Conservation (phyloP, 2,888 invertebrate genomes). For the Pseudolycoriella hygida region DNA sequence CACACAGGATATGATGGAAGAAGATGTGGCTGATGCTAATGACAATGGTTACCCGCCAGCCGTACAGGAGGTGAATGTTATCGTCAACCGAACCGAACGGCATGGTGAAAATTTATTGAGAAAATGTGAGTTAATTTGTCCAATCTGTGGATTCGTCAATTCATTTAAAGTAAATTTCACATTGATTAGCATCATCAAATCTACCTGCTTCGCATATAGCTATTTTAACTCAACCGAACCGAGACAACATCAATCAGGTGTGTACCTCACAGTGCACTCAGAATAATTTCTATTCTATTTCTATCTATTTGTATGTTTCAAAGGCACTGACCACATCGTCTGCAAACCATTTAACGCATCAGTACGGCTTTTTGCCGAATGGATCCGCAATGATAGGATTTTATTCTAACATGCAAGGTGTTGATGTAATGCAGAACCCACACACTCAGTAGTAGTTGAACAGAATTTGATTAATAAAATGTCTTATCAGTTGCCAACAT, state of each 20-base stretch:
- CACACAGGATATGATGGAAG: neutral
- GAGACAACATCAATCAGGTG: neutral
- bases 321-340: too few relatives aligned
- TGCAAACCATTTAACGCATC: neutral
- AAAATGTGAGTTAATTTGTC: too few relatives aligned
- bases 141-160: too few relatives aligned
- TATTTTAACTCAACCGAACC: neutral
- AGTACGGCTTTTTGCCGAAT: neutral
- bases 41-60: too few relatives aligned
- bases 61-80: neutral
- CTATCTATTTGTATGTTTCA: too few relatives aligned
- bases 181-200: neutral
- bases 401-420: slow-evolving; percentile 3
- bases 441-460: too few relatives aligned
- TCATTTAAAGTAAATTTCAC: too few relatives aligned
- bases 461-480: too few relatives aligned
- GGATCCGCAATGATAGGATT: neutral
- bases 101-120: too few relatives aligned
- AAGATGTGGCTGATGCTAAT: neutral
- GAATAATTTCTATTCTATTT: too few relatives aligned
- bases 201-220: neutral
- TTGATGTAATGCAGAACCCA: neutral
- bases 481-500: too few relatives aligned
- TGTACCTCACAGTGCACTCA: neutral
- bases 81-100: neutral